Evolutionary conservation across 2,797 vertebrate species (phyloP).

Genomic region (Neomorphus geoffroyi): DNA sequence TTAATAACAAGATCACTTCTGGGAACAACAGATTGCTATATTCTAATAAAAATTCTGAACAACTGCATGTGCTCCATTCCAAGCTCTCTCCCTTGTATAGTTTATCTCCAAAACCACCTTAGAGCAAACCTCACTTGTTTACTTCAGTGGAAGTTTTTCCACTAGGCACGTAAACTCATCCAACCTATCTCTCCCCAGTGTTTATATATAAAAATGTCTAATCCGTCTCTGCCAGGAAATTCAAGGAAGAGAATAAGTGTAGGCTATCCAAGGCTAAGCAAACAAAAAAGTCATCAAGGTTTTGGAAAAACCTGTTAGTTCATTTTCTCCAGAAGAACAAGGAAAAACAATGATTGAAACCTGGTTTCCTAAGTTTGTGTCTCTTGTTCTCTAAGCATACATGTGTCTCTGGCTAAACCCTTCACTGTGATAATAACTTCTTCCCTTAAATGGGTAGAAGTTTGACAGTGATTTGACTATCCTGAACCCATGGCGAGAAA

Average conservation of each 20-base stretch:
- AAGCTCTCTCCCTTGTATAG: background rate
- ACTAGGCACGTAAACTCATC: conserved; percentile 33
- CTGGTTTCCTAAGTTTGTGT: background rate
- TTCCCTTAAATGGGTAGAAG: background rate
- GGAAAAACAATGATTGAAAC: background rate
- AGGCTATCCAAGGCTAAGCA: conserved; percentile 15
- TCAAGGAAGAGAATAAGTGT: background rate
- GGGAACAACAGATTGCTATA: background rate
- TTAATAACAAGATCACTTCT: background rate
- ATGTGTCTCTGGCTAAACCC: background rate
- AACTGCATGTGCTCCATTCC: background rate
- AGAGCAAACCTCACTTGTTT: conserved; percentile 36
- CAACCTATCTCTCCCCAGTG: conserved; percentile 9
- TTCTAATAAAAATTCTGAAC: conserved; percentile 31
- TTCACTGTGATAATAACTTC: background rate
- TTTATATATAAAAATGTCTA: conserved; percentile 60
- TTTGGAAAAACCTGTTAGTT: conserved; percentile 1
- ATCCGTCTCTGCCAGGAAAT: conserved; percentile 30
- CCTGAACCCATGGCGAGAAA: background rate
- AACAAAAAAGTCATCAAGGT: background rate
- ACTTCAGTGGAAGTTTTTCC: conserved; percentile 52
- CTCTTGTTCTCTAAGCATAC: background rate
- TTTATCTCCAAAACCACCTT: conserved; percentile 57
- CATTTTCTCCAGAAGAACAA: background rate
- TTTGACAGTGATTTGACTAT: background rate